A percentile compares a stretch with the other conserved stretches of the same genome.
phyloP scores from a whole-genome alignment of 35 echinoderm and acorn worm genomes.

The Acanthaster planci region DNA sequence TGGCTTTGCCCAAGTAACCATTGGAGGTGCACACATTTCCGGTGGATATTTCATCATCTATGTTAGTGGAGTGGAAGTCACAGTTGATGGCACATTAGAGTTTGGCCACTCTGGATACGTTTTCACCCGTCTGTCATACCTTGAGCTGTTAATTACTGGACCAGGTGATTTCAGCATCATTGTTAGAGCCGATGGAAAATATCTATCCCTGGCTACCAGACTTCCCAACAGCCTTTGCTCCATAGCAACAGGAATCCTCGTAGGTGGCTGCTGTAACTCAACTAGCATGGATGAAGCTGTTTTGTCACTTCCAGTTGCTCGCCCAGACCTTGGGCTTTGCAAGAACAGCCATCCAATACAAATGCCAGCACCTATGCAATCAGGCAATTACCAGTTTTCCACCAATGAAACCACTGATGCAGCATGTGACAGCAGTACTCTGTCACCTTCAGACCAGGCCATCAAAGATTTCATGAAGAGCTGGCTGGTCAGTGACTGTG shows the following conservation, averaged over 20 bases:
- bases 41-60: constrained; percentile 42
- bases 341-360: constrained; percentile 11
- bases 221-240: constrained; percentile 57
- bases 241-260: constrained; percentile 65
- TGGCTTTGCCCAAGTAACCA: constrained; percentile 60
- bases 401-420: constrained; percentile 11
- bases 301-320: constrained; percentile 7
- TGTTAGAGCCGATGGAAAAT: constrained; percentile 57
- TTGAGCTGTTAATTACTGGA: constrained; percentile 69
- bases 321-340: constrained; percentile 10
- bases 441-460: constrained; percentile 25
- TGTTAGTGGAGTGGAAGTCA: constrained; percentile 43
- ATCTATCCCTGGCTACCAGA: constrained; percentile 62
- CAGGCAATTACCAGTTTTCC: constrained; percentile 22
- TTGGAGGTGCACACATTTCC: constrained; percentile 32
- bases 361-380: constrained; percentile 42
- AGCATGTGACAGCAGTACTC: background rate
- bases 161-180: constrained; percentile 63
- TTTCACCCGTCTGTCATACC: constrained; percentile 64
- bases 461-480: constrained; percentile 37
- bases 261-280: constrained; percentile 75
- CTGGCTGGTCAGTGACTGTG: constrained; percentile 68
- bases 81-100: constrained; percentile 39
- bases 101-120: constrained; percentile 77
- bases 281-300: background rate